Conservation (phyloP, 2,888 invertebrate genomes). For the Heliconius charithonia region DNA sequence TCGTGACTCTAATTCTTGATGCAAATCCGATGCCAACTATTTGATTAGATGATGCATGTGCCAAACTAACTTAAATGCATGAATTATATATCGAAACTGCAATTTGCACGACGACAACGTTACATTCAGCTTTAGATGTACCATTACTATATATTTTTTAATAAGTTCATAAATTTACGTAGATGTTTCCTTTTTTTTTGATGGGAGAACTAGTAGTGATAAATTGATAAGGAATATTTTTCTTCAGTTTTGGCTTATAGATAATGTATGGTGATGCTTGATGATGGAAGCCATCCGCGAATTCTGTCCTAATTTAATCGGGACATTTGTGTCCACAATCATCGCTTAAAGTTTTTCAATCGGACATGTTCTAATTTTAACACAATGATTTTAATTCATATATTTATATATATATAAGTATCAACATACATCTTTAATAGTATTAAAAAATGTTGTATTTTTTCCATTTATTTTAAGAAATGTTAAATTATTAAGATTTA, state of each 20-base stretch:
- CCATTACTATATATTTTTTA: not conserved
- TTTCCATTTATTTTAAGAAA: not conserved
- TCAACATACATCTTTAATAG: too few species aligned
- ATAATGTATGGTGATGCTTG: too few species aligned
- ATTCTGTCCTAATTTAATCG: too few species aligned
- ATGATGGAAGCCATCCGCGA: too few species aligned
- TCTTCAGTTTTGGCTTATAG: too few species aligned
- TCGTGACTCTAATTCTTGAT: conserved; percentile 71
- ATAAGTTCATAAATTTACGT: too few species aligned
- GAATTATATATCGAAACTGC: not conserved
- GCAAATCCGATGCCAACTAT: conserved; percentile 74
- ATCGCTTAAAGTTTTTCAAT: too few species aligned
- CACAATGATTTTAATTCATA: not conserved
- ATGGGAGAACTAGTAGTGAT: too few species aligned
- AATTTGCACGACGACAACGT: not conserved
- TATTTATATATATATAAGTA: too few species aligned
- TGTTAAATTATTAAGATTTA: not conserved
- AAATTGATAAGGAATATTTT: too few species aligned
- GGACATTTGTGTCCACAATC: too few species aligned
- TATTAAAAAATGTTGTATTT: not conserved
- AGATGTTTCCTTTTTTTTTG: too few species aligned
- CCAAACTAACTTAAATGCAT: conserved; percentile 31
- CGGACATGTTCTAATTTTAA: not conserved
- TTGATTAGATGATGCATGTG: conserved; percentile 64
- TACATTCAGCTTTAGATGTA: not conserved